Evolutionary conservation across 2,888 invertebrate genomes (phyloP), one percentile per base, ranked within the genome.

Genomic region (Listrodromus nycthemerus): DNA sequence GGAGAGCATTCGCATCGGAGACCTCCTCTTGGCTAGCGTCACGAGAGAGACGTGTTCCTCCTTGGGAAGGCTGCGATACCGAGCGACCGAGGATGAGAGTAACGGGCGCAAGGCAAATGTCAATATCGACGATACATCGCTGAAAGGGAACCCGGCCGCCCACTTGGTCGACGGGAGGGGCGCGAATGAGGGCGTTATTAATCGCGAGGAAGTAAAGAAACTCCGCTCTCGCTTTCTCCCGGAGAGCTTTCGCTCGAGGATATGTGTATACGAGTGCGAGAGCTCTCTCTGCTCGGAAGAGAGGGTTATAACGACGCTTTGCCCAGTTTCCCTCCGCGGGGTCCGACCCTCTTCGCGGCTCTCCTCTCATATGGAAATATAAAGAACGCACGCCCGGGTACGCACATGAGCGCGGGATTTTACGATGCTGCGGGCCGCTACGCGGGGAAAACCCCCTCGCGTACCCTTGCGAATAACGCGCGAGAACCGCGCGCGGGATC

Each of bases 131-230:
- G 87, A 89, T 89, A 89, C 91, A 89, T 90, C 87, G 73, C 80
- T 85, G 76, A 71, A 77, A 84, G 82, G 71, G 70, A 74, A 78
- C 24, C 61, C 10, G 58, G 71, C 24, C 76, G 52, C 52, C 66
- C 69, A 65, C 66, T 69, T 55, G 19, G n/a, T 63, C 45, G 86
- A 83, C 83, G 87, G 86, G 74, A 85, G 88, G 90, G 90, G 92
- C 90, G 92, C 90, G 91, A 93, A 93, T 91, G 92, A 92, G 93
- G 89, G 93, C 93, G 92, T 92, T 91, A 93, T 92, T 93, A 93
- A 93, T 92, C 86, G 85, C 84, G 75, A 75, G 88, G 86, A 85
- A 88, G 88, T 88, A 84, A 85, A 91, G 88, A 89, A 89, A 90
- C 88, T 87, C 80, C 86, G 85, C 78, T 84, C 77, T 78, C 73